Base-by-base conservation (phyloP, 2,888 invertebrate genomes). In the Pemphredon lugubris region DNA sequence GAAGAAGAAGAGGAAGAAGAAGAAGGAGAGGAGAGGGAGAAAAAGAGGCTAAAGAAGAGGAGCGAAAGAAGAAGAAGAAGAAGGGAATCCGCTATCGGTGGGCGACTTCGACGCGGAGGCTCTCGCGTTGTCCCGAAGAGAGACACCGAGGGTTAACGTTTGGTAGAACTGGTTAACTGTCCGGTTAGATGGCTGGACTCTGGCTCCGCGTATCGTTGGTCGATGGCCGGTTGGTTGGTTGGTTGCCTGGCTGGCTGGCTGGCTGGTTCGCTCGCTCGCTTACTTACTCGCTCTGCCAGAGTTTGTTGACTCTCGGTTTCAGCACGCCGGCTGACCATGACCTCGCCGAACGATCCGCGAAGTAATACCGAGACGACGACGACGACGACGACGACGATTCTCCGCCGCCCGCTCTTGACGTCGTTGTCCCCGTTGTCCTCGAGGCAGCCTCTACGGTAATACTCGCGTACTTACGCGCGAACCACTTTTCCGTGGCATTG, bases 221-320 rank as follows among this genome's bases (percentile, higher is more conserved):
- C n/a, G n/a, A n/a, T n/a, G 57, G 59, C 34, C 34, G 64, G 40
- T 34, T 37, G 57, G 32, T 42, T 45, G 50, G 54, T 34, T 39
- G 30, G 42, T 20, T 69, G 48, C 67, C 50, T 63, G 69, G 81
- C 68, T 67, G 75, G 70, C n/a, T n/a, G n/a, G n/a, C n/a, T 74
- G 55, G 67, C 65, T 58, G 59, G 81, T 61, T 57, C 20, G 61
- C 47, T 55, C 45, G 73, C 54, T 70, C 69, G 75, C 50, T 77
- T 66, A 77, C 64, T 75, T 69, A 72, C 55, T 76, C 61, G 67
- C 71, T n/a, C n/a, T 66, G 64, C 78, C 75, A 83, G 88, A 89
- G 89, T 88, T 89, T 89, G 86, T 89, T 89, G 89, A 89, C 89
- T 89, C 89, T 89, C 88, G 76, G 86, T 89, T 89, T 89, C 88